Evolutionary conservation across 2,113 vertebrate genomes (phyloP).

Genomic region (chimpanzee (Pan troglodytes)): DNA sequence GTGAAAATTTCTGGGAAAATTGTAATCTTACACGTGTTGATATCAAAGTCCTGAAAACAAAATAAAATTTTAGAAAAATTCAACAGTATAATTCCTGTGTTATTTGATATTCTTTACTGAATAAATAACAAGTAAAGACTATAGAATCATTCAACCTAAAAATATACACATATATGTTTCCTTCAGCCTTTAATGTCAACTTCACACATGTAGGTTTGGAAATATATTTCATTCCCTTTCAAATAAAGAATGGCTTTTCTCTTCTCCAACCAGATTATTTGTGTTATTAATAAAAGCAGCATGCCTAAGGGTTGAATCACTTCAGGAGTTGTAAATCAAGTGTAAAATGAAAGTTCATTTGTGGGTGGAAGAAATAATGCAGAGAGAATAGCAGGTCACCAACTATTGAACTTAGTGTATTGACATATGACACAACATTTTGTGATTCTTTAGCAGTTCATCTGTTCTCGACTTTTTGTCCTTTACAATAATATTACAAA

Average conservation of each 20-base stretch:
- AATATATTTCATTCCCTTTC: slow-evolving; percentile 1
- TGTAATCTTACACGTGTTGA: neutral
- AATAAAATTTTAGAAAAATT: neutral
- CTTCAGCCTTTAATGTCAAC: neutral
- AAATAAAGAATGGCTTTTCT: neutral
- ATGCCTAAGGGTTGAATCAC: neutral
- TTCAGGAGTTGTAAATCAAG: neutral
- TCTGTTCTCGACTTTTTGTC: neutral
- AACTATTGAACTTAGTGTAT: neutral
- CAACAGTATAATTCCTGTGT: neutral
- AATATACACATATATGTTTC: neutral
- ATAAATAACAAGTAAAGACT: neutral
- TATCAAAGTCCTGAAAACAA: slow-evolving; percentile 28
- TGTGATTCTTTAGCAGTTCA: neutral
- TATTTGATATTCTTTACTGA: neutral
- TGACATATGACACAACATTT: neutral
- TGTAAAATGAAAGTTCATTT: slow-evolving; percentile 34
- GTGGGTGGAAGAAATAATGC: neutral
- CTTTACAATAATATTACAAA: neutral
- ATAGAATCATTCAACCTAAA: neutral
- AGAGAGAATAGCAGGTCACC: neutral
- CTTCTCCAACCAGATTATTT: neutral
- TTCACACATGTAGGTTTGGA: slow-evolving; percentile 1
- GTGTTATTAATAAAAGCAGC: neutral
- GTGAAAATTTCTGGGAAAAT: neutral